Evolutionary conservation across 2,797 vertebrate genomes (phyloP), one percentile per base, ranked within the genome.

Genomic region (Microctenopoma lineatum): DNA sequence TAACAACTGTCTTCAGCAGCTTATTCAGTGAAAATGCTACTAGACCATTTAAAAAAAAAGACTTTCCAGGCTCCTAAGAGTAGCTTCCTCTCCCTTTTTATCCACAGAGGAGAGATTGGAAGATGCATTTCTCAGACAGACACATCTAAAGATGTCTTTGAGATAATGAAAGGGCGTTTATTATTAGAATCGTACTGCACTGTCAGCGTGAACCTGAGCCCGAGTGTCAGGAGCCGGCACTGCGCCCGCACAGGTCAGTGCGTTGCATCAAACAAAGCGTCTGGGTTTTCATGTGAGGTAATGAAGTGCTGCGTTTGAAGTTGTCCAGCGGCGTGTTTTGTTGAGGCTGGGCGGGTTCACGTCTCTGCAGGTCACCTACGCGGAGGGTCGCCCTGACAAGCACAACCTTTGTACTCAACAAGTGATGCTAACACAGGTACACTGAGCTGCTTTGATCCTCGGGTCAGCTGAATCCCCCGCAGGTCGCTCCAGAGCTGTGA

Each of bases 261-360:
- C 83, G 66, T 89, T 81, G 82, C 85, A 90, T 92, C 85, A 91
- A 88, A 92, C 66, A 50, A 68, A 47, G 55, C 7, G 62, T 77
- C 75, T 15, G 54, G 52, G 81, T 89, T 92, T 91, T 92, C 87
- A 92, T 89, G 85, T 90, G 80, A 83, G 86, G 70, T 87, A 92
- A 90, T 90, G 87, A 90, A 84, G 70, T 32, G 77, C 56, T 9
- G 70, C 70, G 83, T 90, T 87, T 90, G 87, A 91, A 89, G 85
- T 86, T 47, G 58, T 80, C 83, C 86, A 87, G 32, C 79, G 65
- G 79, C 68, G 84, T 85, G 80, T 89, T 46, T 85, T 85, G 83
- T 83, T 62, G 66, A 84, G 84, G 84, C 78, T 72, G 77, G 79
- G 66, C 69, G 71, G 64, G 69, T 77, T 87, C 72, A 59, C 45